A percentile compares a stretch with the other conserved stretches of the same genome.
phyloP scores from a whole-genome alignment of 2,113 vertebrate species.

The Protomyctophum bolini region DNA sequence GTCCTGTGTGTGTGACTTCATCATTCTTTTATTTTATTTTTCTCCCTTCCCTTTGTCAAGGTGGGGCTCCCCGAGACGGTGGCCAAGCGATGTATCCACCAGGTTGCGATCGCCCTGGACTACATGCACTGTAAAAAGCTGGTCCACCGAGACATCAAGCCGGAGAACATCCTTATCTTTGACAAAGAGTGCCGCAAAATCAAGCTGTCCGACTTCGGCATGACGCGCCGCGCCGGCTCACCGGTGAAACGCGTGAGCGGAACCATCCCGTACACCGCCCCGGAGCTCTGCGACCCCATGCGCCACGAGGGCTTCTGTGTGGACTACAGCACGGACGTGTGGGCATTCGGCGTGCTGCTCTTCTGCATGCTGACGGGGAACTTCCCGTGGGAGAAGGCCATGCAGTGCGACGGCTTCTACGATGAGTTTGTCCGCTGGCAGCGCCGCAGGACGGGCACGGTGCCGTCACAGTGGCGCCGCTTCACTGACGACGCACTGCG shows the following conservation, averaged over 20 bases:
- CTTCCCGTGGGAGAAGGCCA: conserved; percentile 85
- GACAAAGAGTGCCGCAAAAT: conserved; percentile 83
- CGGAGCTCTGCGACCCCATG: conserved; percentile 78
- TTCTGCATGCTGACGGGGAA: conserved; percentile 86
- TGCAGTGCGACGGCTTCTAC: conserved; percentile 79
- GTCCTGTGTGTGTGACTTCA: conserved; percentile 6
- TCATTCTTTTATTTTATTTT: neutral
- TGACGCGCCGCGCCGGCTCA: conserved; percentile 80
- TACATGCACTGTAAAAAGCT: conserved; percentile 82
- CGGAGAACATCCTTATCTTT: conserved; percentile 85
- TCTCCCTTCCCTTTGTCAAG: conserved; percentile 41
- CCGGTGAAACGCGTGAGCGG: conserved; percentile 83
- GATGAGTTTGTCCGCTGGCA: conserved; percentile 84
- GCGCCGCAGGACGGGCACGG: conserved; percentile 56
- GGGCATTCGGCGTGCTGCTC: conserved; percentile 84
- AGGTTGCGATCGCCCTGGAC: conserved; percentile 82
- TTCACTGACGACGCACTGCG: conserved; percentile 79
- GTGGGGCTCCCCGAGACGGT: conserved; percentile 80
- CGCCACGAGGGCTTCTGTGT: conserved; percentile 80
- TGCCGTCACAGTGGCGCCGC: conserved; percentile 83
- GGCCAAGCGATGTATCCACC: conserved; percentile 82
- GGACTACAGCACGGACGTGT: conserved; percentile 82
- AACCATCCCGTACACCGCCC: conserved; percentile 84
- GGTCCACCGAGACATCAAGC: conserved; percentile 84
- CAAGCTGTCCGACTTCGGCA: conserved; percentile 85